phyloP scores from a whole-genome alignment of 92 coral and sea anemone species.

The Epizoanthus fatuus region DNA sequence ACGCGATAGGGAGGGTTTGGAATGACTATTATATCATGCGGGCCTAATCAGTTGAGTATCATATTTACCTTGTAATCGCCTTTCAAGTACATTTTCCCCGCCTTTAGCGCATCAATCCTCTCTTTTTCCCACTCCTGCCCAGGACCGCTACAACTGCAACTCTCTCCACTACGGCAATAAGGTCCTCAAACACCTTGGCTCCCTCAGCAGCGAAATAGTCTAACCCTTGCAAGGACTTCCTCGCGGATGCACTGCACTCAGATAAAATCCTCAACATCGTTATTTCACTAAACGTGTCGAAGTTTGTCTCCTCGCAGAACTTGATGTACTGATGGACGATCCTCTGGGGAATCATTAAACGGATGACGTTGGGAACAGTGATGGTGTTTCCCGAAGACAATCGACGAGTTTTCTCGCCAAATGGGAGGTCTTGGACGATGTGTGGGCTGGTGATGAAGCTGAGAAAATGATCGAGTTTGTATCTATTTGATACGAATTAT shows the following conservation, averaged over 20 bases:
- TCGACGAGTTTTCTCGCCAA: too few relatives aligned
- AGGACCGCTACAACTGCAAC: not conserved
- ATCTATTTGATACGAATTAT: too few relatives aligned
- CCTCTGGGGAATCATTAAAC: too few relatives aligned
- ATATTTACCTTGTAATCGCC: slow-evolving; percentile 32
- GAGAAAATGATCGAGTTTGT: too few relatives aligned
- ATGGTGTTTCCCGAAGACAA: too few relatives aligned
- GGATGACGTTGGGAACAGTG: too few relatives aligned
- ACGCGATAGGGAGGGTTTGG: too few relatives aligned
- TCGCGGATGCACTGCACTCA: slow-evolving; percentile 33
- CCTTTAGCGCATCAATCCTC: slow-evolving; percentile 11
- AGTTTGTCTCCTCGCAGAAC: slow-evolving; percentile 42
- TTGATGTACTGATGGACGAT: too few relatives aligned
- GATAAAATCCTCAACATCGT: slow-evolving; percentile 41
- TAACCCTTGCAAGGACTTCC: slow-evolving; percentile 46
- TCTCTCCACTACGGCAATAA: not conserved
- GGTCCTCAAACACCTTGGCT: slow-evolving; percentile 45
- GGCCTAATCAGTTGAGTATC: too few relatives aligned
- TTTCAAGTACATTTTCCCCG: slow-evolving; percentile 35
- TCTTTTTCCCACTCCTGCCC: slow-evolving; percentile 6
- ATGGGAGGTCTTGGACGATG: too few relatives aligned
- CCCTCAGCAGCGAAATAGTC: slow-evolving; percentile 54
- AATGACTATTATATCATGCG: too few relatives aligned
- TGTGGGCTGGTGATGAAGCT: too few relatives aligned
- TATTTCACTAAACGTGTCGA: slow-evolving; percentile 26